These are phyloP conservation scores for Poecilia gillii DNA, from an alignment of 2,797 vertebrate genomes.

Conservation along the genomic window DNA sequence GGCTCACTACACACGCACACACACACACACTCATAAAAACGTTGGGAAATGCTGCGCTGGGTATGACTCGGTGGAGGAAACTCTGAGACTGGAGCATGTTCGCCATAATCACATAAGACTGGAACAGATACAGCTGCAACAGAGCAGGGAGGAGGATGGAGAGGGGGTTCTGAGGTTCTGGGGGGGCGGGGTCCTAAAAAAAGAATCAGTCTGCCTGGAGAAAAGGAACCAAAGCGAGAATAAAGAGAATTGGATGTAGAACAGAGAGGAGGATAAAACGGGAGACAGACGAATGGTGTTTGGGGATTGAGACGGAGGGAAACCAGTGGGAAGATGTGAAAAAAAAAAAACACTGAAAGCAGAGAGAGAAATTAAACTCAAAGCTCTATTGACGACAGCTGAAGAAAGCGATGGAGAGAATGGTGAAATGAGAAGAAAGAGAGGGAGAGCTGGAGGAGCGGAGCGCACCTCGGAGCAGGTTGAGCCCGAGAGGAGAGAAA, in stretches of 20 bases:
- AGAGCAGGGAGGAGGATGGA: constrained; percentile 17
- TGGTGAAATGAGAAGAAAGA: constrained; percentile 43
- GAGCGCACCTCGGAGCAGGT: constrained; percentile 44
- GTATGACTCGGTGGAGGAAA: constrained; percentile 45
- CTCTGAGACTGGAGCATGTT: constrained; percentile 56
- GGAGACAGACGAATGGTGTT: constrained; percentile 28
- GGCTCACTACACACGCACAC: not conserved
- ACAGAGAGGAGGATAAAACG: constrained; percentile 11
- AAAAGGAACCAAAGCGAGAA: constrained; percentile 39
- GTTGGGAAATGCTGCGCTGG: constrained; percentile 11
- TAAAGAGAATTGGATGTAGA: constrained; percentile 36
- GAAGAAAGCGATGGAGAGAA: constrained; percentile 47
- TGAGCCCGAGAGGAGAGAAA: constrained; percentile 59
- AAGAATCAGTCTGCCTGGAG: constrained; percentile 56
- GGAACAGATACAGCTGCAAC: constrained; percentile 63
- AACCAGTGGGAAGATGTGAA: constrained; percentile 22
- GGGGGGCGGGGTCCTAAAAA: constrained; percentile 24
- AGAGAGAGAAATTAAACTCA: constrained; percentile 29
- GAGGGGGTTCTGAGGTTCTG: no score
- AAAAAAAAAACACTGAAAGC: not conserved
- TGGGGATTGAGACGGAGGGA: constrained; percentile 55
- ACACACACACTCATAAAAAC: constrained; percentile 13
- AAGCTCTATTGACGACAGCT: constrained; percentile 35
- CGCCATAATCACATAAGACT: constrained; percentile 67
- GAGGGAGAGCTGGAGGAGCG: constrained; percentile 43